Base-by-base conservation (phyloP, 1,140 invertebrate genomes). In the Scylla paramamosain region DNA sequence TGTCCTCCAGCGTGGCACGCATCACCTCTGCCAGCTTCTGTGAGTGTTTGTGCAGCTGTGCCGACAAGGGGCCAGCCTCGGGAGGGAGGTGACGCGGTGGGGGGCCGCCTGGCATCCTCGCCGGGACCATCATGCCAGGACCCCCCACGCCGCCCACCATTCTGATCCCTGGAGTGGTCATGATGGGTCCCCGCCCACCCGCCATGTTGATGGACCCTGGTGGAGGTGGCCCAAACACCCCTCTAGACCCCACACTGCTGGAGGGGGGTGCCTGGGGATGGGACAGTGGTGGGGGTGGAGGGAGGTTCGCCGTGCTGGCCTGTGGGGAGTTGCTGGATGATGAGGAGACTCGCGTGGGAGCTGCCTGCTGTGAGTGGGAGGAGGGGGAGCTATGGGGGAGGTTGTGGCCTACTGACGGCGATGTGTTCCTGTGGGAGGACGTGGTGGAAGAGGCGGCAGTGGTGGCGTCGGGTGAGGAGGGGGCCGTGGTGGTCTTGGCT, bases 1-100 rank as follows among this genome's bases (percentile, higher is more conserved):
- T 97, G 91, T 98, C 97, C 95, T 98, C 97, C 48, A 98, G 96
- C 48, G 97, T 97, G 3, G 97, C 97, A 86, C 97, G 97, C 95
- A 98, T 97, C 84, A 97, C 97, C 95, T 97, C 97, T 10, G 97
- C 96, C 31, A 98, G 96, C 86, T 96, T 96, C 52, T 96, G 96
- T 0, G 96, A 96, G 83, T 96, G 96, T 92, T 96, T 96, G 91
- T 96, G 96, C 14, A 97, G 96, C n/a, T 97, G 96, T 3, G 97
- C 96, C 45, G 97, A 97, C 3, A 97, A 92, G 25, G 97, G 97
- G 0, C 97, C 97, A 29, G 97, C 97, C 45, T 97, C 97, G 7
- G 97, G 96, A 52, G 97, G 97, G 6, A 96, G 93, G 92, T 89
- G 96, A 46, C 93, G 86, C 10, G 95, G 45, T 29, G 82, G 96